Evolutionary conservation across 2,888 invertebrate species (phyloP).

Genomic region (Lumbricus terrestris): DNA sequence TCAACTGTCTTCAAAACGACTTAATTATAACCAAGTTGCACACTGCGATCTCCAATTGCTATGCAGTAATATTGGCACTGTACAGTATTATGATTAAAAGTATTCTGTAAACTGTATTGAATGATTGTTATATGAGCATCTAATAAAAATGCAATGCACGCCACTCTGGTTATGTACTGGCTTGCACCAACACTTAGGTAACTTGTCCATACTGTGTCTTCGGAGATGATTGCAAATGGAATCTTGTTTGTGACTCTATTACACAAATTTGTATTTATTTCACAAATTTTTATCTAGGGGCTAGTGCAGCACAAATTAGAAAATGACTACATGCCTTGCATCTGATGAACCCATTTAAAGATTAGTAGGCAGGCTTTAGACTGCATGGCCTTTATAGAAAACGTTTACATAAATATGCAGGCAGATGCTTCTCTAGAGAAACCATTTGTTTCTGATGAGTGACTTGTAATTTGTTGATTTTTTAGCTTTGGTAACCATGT

Average conservation of each 20-base stretch:
- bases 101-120: not conserved
- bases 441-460: no score
- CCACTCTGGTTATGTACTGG: not conserved
- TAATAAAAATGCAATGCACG: not conserved
- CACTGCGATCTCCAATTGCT: not conserved
- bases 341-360: not conserved
- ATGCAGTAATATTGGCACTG: not conserved
- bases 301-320: not conserved
- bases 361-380: no score
- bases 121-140: not conserved
- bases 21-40: not conserved
- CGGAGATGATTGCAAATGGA: not conserved
- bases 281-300: not conserved
- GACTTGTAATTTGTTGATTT: no score
- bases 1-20: conserved; percentile 44
- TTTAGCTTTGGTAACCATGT: no score
- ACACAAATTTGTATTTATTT: not conserved
- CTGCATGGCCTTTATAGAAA: no score
- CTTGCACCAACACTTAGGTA: not conserved
- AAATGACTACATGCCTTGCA: not conserved
- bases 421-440: no score
- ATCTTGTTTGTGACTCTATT: not conserved
- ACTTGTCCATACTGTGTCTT: not conserved
- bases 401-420: no score
- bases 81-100: not conserved